phyloP scores from a whole-genome alignment of 2,888 invertebrate species.

The Eristalinus sepulchralis region DNA sequence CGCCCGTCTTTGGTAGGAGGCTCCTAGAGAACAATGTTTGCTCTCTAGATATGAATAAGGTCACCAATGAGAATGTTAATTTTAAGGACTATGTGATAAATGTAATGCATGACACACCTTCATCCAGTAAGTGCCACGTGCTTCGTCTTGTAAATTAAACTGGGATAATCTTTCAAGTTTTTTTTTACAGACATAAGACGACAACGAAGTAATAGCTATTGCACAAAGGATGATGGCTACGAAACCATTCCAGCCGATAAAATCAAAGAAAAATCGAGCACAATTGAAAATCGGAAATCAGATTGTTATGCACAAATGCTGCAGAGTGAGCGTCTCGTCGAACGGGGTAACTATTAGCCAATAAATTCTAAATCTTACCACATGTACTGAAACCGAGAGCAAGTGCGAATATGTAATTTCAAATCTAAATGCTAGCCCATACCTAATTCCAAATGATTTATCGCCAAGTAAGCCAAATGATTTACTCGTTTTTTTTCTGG shows the following conservation, averaged over 20 bases:
- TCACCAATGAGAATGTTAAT: conserved; percentile 59
- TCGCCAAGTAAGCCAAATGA: conserved; percentile 67
- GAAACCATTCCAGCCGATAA: conserved; percentile 82
- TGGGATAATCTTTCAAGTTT: conserved; percentile 2
- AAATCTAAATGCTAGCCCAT: conserved; percentile 67
- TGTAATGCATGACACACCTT: conserved; percentile 69
- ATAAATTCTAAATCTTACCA: conserved; percentile 56
- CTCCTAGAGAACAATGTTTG: conserved; percentile 73
- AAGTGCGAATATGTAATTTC: conserved; percentile 54
- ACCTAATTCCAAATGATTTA: conserved; percentile 67
- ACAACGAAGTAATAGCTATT: conserved; percentile 80
- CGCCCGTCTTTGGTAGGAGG: conserved; percentile 77
- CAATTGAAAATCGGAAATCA: conserved; percentile 79
- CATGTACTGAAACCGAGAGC: conserved; percentile 59
- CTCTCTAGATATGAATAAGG: conserved; percentile 58
- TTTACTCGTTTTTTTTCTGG: conserved; percentile 52
- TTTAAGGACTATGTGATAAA: conserved; percentile 71
- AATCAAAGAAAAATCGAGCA: conserved; percentile 72
- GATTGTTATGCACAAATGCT: conserved; percentile 79
- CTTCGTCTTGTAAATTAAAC: conserved; percentile 77
- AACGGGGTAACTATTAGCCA: conserved; percentile 70
- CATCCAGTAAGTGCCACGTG: conserved; percentile 81
- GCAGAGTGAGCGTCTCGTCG: conserved; percentile 77
- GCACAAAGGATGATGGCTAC: conserved; percentile 84
- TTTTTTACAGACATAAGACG: conserved; percentile 82